Evolutionary conservation across 1,140 invertebrate species (phyloP).

Genomic region (Bombyx mandarina): DNA sequence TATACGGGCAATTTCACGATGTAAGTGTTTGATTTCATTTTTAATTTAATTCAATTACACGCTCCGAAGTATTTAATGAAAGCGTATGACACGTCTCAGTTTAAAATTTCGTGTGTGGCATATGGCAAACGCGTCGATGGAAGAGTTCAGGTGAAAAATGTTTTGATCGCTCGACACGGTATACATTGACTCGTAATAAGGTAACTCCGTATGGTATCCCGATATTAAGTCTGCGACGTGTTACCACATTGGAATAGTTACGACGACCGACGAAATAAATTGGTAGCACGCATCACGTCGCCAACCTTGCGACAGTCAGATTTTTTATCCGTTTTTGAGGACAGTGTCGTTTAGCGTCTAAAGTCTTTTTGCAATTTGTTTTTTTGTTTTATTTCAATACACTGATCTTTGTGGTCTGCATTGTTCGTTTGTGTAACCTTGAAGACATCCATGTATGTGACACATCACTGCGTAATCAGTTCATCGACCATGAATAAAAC

Average conservation of each 20-base stretch:
- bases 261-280: too few species aligned
- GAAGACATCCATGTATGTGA: too few species aligned
- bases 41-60: conserved; percentile 3
- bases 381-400: conserved; percentile 22
- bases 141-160: too few species aligned
- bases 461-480: too few species aligned
- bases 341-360: conserved; percentile 38
- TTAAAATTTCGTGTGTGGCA: conserved; percentile 27
- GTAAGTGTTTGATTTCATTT: conserved; percentile 1
- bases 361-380: conserved; percentile 14
- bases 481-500: too few species aligned
- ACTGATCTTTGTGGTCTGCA: too few species aligned
- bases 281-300: conserved; percentile 22
- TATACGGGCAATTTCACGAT: background rate
- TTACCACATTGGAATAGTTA: too few species aligned
- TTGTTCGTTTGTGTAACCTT: too few species aligned
- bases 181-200: conserved; percentile 2
- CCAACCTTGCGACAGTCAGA: conserved; percentile 24
- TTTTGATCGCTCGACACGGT: background rate
- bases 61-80: conserved; percentile 6
- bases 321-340: conserved; percentile 36
- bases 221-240: too few species aligned
- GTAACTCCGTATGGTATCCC: too few species aligned
- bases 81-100: conserved; percentile 10
- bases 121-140: conserved; percentile 22